phyloP scores from a whole-genome alignment of 2,797 vertebrate species.

The Hozukius guyotensis region DNA sequence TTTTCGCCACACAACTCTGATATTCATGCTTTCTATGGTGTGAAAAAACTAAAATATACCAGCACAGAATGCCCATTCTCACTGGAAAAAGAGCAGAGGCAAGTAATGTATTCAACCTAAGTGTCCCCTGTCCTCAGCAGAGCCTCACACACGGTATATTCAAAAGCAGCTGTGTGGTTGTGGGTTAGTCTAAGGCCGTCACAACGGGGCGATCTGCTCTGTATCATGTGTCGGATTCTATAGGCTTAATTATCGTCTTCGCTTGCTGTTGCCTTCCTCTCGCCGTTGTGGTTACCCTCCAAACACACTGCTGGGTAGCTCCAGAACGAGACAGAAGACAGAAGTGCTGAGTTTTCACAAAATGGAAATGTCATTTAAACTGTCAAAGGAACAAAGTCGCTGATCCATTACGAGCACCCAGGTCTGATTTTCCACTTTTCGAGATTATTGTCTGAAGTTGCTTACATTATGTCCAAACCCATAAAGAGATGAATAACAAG shows the following conservation, averaged over 20 bases:
- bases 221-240: conserved; percentile 68
- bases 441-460: conserved; percentile 47
- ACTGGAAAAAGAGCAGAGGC: not conserved
- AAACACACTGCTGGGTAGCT: conserved; percentile 48
- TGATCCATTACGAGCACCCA: conserved; percentile 28
- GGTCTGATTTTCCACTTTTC: conserved; percentile 55
- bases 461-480: conserved; percentile 60
- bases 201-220: conserved; percentile 70
- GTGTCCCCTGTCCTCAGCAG: conserved; percentile 18
- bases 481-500: conserved; percentile 69
- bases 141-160: conserved; percentile 18
- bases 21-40: not conserved
- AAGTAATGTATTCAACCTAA: not conserved
- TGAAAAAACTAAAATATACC: not conserved
- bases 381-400: conserved; percentile 50
- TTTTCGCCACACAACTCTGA: not conserved
- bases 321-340: conserved; percentile 23
- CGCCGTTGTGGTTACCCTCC: conserved; percentile 52
- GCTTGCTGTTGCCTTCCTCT: conserved; percentile 31
- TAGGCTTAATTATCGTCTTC: conserved; percentile 61
- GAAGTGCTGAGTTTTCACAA: conserved; percentile 62
- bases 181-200: conserved; percentile 57
- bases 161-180: conserved; percentile 64
- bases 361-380: conserved; percentile 60
- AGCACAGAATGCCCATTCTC: not conserved